Evolutionary conservation across 30 jellyfish, hydroid and myxozoan species (phyloP).

Genomic region (Mastigias papua): DNA sequence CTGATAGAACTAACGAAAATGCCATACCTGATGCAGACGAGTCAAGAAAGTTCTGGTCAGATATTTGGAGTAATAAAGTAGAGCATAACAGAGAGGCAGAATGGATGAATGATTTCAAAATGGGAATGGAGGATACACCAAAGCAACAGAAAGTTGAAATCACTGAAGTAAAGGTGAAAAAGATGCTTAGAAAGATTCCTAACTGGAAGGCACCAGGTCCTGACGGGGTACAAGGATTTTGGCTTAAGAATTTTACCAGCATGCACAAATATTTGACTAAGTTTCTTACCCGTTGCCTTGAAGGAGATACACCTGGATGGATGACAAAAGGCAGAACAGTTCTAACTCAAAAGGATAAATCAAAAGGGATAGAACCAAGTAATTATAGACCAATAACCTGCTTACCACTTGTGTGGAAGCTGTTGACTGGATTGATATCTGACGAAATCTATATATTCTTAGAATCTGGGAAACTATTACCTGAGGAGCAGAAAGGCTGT

Average conservation of each 20-base stretch:
- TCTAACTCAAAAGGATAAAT: not conserved
- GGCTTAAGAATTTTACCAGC: not conserved
- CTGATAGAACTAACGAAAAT: conserved; percentile 21
- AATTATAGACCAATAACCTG: not conserved
- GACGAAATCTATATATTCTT: too few species aligned
- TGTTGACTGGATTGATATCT: not conserved
- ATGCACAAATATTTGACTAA: not conserved
- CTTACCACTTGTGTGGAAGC: not conserved
- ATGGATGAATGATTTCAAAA: conserved; percentile 25
- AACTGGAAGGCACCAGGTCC: not conserved
- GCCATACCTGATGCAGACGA: not conserved
- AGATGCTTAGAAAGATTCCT: not conserved
- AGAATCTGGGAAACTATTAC: too few species aligned
- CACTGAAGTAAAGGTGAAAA: not conserved
- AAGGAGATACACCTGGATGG: not conserved
- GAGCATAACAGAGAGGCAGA: conserved; percentile 34
- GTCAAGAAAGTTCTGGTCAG: not conserved
- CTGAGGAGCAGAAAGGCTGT: too few species aligned
- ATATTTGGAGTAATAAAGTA: conserved; percentile 15
- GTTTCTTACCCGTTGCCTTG: not conserved
- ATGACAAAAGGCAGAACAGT: not conserved
- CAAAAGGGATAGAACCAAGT: not conserved
- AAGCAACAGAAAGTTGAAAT: not conserved
- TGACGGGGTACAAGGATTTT: not conserved
- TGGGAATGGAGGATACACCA: not conserved